Conservation (phyloP, 2,113 vertebrate species). For the Nipponia nippon region DNA sequence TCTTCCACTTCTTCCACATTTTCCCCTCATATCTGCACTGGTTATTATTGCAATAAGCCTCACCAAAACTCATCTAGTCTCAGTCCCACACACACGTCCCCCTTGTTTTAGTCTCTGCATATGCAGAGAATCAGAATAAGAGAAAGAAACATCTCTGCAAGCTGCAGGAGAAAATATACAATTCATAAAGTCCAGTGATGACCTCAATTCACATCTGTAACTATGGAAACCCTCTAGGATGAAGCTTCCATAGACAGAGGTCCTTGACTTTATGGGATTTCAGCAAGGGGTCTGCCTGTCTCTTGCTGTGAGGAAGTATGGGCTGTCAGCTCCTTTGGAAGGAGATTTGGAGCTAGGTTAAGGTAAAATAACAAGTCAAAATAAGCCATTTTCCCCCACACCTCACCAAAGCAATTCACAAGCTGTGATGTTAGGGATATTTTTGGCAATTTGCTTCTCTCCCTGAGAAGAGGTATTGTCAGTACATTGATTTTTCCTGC, state of each 20-base stretch:
- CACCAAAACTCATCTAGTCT: not conserved
- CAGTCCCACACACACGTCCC: rapidly evolving
- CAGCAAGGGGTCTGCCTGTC: not conserved
- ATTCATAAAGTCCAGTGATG: not conserved
- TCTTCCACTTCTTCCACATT: not conserved
- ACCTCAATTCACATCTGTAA: not conserved
- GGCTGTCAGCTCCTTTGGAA: not conserved
- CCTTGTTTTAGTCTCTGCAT: not conserved
- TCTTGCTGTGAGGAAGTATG: not conserved
- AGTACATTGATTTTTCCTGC: not conserved
- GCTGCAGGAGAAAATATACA: not conserved
- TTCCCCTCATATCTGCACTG: not conserved
- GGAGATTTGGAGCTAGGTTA: not conserved
- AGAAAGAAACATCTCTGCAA: not conserved
- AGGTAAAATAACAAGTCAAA: not conserved
- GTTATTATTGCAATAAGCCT: not conserved
- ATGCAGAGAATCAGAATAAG: not conserved
- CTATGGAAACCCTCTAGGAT: not conserved
- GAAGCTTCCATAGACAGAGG: not conserved
- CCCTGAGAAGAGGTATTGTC: not conserved
- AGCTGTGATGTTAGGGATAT: not conserved
- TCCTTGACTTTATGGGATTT: not conserved
- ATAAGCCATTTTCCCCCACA: not conserved
- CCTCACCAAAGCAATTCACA: not conserved
- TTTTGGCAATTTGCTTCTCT: not conserved